Percentiles rank a stretch among this genome's conserved stretches.
These are phyloP conservation scores for Periphyllus acericola DNA, from an alignment of 2,888 invertebrate genomes.

Conservation along the genomic window DNA sequence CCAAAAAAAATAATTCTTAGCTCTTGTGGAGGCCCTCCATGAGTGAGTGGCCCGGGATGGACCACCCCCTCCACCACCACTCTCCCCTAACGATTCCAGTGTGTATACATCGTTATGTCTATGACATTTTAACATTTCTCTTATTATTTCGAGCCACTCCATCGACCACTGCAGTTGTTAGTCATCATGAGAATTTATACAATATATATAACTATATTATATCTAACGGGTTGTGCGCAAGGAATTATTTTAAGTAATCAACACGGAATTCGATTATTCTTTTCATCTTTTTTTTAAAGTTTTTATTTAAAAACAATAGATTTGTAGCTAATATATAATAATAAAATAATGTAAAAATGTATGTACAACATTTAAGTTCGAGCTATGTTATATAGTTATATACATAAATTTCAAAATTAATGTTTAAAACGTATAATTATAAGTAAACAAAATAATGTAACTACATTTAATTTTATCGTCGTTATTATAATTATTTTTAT, in stretches of 20 bases:
- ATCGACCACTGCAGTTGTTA: too few relatives aligned
- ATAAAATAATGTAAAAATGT: slow-evolving; percentile 61
- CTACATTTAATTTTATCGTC: slow-evolving; percentile 36
- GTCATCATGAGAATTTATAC: too few relatives aligned
- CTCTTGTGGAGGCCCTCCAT: too few relatives aligned
- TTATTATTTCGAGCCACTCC: too few relatives aligned
- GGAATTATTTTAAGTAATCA: neutral
- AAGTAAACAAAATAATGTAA: slow-evolving; percentile 57
- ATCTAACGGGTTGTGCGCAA: too few relatives aligned
- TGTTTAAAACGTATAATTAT: slow-evolving; percentile 32
- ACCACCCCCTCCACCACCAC: too few relatives aligned
- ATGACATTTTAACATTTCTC: too few relatives aligned
- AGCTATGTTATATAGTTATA: slow-evolving; percentile 48
- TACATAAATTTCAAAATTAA: slow-evolving; percentile 55
- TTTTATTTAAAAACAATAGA: slow-evolving; percentile 61
- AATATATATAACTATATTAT: too few relatives aligned
- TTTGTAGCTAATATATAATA: slow-evolving; percentile 57
- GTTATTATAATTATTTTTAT: slow-evolving; percentile 21
- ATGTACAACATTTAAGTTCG: slow-evolving; percentile 51
- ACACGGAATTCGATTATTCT: neutral
- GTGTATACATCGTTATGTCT: too few relatives aligned
- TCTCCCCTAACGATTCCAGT: too few relatives aligned
- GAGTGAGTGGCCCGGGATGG: too few relatives aligned
- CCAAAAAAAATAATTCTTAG: too few relatives aligned
- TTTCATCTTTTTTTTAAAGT: slow-evolving; percentile 14